These are phyloP conservation scores for Tipula confusa DNA, from an alignment of 2,888 invertebrate species.

Conservation along the genomic window DNA sequence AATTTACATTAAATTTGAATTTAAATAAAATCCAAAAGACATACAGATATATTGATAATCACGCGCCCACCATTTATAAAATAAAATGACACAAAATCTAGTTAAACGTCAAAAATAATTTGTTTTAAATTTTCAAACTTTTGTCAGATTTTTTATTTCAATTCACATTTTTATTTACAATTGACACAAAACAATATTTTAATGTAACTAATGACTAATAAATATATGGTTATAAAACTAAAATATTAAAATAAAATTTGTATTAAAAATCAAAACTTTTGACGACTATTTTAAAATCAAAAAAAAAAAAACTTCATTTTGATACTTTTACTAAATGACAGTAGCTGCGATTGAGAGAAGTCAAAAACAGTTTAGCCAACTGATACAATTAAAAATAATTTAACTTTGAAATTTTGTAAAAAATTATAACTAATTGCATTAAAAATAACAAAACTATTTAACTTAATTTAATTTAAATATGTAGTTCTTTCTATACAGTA, in stretches of 20 bases:
- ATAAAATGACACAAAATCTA: background rate
- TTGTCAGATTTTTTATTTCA: background rate
- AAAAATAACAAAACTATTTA: too few species aligned
- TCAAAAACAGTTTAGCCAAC: background rate
- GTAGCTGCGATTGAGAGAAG: background rate
- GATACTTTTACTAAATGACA: background rate
- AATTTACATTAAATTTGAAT: background rate
- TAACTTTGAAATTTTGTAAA: too few species aligned
- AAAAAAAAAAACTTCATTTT: constrained; percentile 20
- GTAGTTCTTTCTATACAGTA: too few species aligned
- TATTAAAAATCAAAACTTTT: background rate
- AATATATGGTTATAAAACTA: background rate
- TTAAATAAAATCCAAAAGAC: background rate
- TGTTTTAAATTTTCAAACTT: constrained; percentile 28
- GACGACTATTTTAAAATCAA: constrained; percentile 3
- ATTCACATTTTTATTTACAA: background rate
- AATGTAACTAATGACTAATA: background rate
- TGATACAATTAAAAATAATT: too few species aligned
- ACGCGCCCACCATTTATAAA: constrained; percentile 31
- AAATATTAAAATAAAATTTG: background rate
- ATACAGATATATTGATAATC: constrained; percentile 4
- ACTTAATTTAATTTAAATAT: too few species aligned
- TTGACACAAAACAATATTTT: background rate
- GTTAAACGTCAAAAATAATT: background rate
- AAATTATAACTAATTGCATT: too few species aligned